phyloP scores from a whole-genome alignment of 1,140 invertebrate species.

The Adoxophyes honmai region DNA sequence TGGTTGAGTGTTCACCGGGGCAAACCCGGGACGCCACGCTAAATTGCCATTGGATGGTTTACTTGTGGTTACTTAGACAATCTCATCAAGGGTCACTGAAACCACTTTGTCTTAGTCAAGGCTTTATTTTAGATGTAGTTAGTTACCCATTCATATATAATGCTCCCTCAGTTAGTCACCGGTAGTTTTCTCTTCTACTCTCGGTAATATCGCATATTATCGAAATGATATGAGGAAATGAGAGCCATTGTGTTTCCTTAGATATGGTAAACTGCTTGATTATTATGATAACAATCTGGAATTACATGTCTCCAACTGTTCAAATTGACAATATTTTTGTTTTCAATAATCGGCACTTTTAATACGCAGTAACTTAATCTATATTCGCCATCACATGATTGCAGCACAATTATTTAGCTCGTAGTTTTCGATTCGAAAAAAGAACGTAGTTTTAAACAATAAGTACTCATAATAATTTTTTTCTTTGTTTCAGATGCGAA shows the following conservation, averaged over 20 bases:
- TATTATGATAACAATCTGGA: constrained; percentile 54
- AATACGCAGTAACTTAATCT: neutral
- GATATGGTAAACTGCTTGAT: constrained; percentile 43
- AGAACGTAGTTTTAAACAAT: constrained; percentile 9
- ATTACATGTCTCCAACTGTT: constrained; percentile 20
- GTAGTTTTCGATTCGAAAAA: too few relatives aligned
- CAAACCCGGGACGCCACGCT: too few relatives aligned
- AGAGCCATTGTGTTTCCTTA: constrained; percentile 43
- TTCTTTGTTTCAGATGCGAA: constrained; percentile 80
- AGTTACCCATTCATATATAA: neutral
- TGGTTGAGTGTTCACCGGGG: too few relatives aligned
- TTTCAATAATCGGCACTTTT: neutral
- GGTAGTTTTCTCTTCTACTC: constrained; percentile 28
- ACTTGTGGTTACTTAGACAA: too few relatives aligned
- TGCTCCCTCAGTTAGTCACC: constrained; percentile 15
- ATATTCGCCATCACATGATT: too few relatives aligned
- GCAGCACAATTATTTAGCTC: too few relatives aligned
- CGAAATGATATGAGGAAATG: constrained; percentile 45
- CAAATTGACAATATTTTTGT: constrained; percentile 7
- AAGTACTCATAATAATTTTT: too few relatives aligned
- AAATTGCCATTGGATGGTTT: too few relatives aligned
- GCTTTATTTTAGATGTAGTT: too few relatives aligned
- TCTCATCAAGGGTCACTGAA: too few relatives aligned
- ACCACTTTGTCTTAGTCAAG: too few relatives aligned
- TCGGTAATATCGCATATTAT: constrained; percentile 37